Conservation (phyloP, 2,113 vertebrate species). For the Stomatorhinus ivindoensis region DNA sequence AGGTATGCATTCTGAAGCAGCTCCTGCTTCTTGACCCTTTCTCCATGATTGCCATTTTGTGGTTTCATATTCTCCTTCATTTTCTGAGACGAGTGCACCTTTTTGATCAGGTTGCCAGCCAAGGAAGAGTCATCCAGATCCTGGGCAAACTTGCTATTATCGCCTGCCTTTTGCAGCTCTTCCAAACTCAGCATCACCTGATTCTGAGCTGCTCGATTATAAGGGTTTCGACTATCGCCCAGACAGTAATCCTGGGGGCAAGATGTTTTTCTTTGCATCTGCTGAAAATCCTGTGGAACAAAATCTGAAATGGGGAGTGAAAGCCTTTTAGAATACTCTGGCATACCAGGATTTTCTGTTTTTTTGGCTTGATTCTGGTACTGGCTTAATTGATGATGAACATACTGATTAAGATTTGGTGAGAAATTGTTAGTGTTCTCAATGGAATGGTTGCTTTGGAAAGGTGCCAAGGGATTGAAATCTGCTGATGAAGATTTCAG, state of each 20-base stretch:
- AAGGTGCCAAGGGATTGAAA: constrained; percentile 28
- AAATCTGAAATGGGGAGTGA: constrained; percentile 29
- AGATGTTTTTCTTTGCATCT: constrained; percentile 19
- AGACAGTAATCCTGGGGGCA: constrained; percentile 24
- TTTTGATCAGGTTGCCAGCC: constrained; percentile 23
- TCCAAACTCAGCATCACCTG: constrained; percentile 27
- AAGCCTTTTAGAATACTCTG: constrained; percentile 27
- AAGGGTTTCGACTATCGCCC: constrained; percentile 14
- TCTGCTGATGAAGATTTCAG: constrained; percentile 25
- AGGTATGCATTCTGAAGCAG: constrained; percentile 34
- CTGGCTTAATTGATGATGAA: constrained; percentile 34
- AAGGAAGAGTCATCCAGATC: constrained; percentile 42
- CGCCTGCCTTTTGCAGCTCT: constrained; percentile 24
- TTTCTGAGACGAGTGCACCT: constrained; percentile 17
- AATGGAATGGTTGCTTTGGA: constrained; percentile 35
- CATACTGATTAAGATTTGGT: constrained; percentile 33
- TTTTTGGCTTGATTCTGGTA: constrained; percentile 35
- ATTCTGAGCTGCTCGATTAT: constrained; percentile 13
- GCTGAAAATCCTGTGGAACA: constrained; percentile 27
- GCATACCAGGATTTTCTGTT: constrained; percentile 5
- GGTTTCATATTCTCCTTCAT: constrained; percentile 30
- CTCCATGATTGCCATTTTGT: constrained; percentile 20
- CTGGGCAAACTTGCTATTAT: constrained; percentile 27
- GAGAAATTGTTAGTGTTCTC: constrained; percentile 31
- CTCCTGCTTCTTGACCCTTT: constrained; percentile 28